Evolutionary conservation across 2,888 invertebrate genomes (phyloP).

Genomic region (Cyclophora punctaria): DNA sequence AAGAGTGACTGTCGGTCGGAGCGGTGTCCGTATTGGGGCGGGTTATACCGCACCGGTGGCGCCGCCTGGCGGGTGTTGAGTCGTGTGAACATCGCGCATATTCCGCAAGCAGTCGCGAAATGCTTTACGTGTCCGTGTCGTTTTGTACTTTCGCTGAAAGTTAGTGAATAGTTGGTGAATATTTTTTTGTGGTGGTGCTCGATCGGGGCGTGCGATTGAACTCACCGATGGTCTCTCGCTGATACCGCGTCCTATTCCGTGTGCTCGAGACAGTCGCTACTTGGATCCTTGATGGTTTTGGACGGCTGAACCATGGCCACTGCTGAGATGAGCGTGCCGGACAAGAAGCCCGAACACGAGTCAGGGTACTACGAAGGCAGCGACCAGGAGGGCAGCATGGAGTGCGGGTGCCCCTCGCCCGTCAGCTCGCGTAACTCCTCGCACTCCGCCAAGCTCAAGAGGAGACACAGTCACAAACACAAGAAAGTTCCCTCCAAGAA

Average conservation of each 20-base stretch:
- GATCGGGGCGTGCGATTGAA: constrained; percentile 13
- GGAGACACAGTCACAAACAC: constrained; percentile 53
- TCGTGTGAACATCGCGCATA: constrained; percentile 48
- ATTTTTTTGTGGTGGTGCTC: constrained; percentile 25
- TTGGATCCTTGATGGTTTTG: constrained; percentile 52
- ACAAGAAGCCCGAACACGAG: constrained; percentile 83
- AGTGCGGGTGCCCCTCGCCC: constrained; percentile 66
- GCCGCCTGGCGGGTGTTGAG: constrained; percentile 46
- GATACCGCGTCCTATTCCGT: constrained; percentile 3
- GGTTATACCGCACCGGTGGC: constrained; percentile 35
- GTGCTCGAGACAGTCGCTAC: constrained; percentile 5
- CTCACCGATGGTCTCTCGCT: constrained; percentile 8
- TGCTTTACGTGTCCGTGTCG: constrained; percentile 70
- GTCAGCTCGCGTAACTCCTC: constrained; percentile 66
- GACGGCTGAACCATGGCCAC: constrained; percentile 67
- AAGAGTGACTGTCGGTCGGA: constrained; percentile 23
- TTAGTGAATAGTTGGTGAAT: constrained; percentile 36
- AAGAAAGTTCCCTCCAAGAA: constrained; percentile 57
- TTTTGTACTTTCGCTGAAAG: constrained; percentile 56
- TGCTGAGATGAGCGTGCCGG: constrained; percentile 76
- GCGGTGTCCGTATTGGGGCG: constrained; percentile 33
- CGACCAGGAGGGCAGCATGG: constrained; percentile 77
- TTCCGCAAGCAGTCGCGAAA: constrained; percentile 47
- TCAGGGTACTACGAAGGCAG: constrained; percentile 89
- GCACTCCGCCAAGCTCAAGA: constrained; percentile 55